phyloP scores from a whole-genome alignment of 2,797 vertebrate species.

The Petrocephalus sullivani region DNA sequence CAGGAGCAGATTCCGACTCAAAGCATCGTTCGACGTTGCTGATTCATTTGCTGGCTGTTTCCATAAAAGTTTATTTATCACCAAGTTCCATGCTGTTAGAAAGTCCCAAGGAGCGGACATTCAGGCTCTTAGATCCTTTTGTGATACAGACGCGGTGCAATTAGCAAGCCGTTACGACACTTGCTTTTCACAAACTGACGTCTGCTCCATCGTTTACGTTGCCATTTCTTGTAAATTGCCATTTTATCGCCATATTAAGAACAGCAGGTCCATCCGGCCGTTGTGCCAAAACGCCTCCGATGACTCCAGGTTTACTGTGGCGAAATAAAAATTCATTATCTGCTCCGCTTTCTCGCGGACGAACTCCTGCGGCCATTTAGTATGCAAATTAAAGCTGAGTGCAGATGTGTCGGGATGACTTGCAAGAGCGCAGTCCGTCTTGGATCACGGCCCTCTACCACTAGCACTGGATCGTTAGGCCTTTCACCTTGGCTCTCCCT shows the following conservation, averaged over 20 bases:
- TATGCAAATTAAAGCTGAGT: neutral
- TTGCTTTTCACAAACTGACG: neutral
- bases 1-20: neutral
- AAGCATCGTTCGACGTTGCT: neutral
- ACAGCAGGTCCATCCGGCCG: neutral
- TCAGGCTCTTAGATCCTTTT: neutral
- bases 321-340: conserved; percentile 12
- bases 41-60: neutral
- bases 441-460: neutral
- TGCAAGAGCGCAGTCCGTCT: neutral
- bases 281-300: neutral
- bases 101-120: neutral
- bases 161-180: neutral
- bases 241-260: neutral
- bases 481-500: neutral
- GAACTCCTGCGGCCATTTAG: neutral
- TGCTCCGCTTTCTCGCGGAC: neutral
- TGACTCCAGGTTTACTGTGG: conserved; percentile 8
- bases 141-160: neutral
- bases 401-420: neutral
- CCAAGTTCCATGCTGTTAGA: neutral
- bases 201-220: neutral
- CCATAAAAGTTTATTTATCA: neutral
- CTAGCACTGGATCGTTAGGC: neutral
- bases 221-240: conserved; percentile 1